Conservation (phyloP, 2,113 vertebrate species). For the Platanista minor region DNA sequence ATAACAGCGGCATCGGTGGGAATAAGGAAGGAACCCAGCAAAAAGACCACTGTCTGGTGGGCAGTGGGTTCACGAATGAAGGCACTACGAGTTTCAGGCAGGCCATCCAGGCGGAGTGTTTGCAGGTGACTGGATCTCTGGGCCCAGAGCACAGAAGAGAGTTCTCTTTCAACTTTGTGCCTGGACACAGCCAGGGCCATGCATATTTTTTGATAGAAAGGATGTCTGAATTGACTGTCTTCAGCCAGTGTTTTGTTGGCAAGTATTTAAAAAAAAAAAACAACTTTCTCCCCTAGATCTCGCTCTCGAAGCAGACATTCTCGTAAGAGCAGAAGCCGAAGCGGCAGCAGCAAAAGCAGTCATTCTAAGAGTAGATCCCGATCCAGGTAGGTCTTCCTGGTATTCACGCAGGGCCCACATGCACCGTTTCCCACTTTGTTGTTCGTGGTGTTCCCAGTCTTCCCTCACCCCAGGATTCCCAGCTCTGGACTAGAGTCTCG, state of each 20-base stretch:
- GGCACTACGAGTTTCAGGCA: not conserved
- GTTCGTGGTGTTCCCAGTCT: not conserved
- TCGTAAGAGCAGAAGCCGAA: constrained; percentile 93
- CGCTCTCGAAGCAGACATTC: constrained; percentile 94
- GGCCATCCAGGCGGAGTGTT: not conserved
- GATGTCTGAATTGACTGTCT: not conserved
- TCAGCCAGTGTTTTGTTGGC: not conserved
- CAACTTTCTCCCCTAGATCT: constrained; percentile 82
- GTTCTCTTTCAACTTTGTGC: not conserved
- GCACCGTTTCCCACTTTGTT: rapidly evolving
- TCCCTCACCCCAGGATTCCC: not conserved
- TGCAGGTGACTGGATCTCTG: not conserved
- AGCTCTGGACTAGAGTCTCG: not conserved
- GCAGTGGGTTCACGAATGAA: not conserved
- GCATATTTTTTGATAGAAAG: not conserved
- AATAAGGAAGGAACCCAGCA: not conserved
- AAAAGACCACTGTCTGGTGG: not conserved
- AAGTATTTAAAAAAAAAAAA: not conserved
- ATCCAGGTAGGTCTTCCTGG: constrained; percentile 85
- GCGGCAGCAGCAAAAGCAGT: constrained; percentile 91
- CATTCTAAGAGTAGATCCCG: constrained; percentile 86
- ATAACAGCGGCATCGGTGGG: not conserved
- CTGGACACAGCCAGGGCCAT: not conserved
- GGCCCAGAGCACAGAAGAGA: not conserved
- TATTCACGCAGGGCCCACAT: rapidly evolving